Conservation (phyloP, 2,888 invertebrate species). For the Macropis europaea region DNA sequence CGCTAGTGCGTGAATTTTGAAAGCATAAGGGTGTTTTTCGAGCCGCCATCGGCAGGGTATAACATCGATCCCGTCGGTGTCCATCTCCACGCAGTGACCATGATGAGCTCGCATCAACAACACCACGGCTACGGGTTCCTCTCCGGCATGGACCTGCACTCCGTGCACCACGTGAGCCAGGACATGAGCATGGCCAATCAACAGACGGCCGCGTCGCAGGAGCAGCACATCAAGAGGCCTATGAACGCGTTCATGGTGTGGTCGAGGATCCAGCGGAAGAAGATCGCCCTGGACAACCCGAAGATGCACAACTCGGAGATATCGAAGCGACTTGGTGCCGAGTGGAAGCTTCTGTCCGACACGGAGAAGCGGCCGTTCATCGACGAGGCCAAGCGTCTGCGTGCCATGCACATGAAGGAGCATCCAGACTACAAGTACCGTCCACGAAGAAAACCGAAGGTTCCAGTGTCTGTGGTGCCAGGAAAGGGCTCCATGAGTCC, state of each 20-base stretch:
- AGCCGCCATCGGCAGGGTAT: not conserved
- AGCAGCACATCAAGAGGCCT: conserved; percentile 95
- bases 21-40: not conserved
- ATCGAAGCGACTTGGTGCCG: conserved; percentile 94
- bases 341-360: conserved; percentile 95
- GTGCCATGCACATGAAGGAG: conserved; percentile 94
- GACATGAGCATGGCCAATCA: conserved; percentile 49
- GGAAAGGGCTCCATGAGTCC: conserved; percentile 72
- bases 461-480: conserved; percentile 85
- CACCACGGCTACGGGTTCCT: conserved; percentile 65
- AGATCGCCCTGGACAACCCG: conserved; percentile 96
- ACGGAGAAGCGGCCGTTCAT: conserved; percentile 95
- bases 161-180: conserved; percentile 57
- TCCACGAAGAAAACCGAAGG: conserved; percentile 91
- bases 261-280: conserved; percentile 94
- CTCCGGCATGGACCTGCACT: conserved; percentile 65
- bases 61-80: not conserved
- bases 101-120: conserved; percentile 70
- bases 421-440: conserved; percentile 96
- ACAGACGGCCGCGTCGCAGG: conserved; percentile 68
- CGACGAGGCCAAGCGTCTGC: conserved; percentile 94
- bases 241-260: conserved; percentile 99
- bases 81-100: conserved; percentile 7
- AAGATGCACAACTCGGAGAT: conserved; percentile 96
- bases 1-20: conserved; percentile 10